Evolutionary conservation across 2,113 vertebrate species (phyloP).

Genomic region (Eurypyga helias): DNA sequence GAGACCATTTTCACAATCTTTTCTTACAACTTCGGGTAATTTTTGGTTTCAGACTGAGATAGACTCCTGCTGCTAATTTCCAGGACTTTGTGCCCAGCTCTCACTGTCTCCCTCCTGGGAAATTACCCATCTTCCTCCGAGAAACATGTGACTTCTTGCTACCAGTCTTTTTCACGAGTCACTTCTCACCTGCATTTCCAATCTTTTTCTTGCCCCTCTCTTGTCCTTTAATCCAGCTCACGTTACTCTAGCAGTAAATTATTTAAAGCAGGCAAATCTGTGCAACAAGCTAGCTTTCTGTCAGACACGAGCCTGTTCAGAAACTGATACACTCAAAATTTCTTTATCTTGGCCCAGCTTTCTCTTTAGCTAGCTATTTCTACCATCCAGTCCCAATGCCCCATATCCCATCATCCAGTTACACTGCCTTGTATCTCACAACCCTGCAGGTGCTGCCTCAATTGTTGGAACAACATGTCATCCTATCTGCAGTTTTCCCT

Average conservation of each 20-base stretch:
- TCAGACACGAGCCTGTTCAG: not conserved
- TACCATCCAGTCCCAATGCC: not conserved
- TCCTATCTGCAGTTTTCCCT: not conserved
- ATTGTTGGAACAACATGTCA: not conserved
- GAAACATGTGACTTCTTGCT: not conserved
- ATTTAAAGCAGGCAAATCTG: slow-evolving; percentile 21
- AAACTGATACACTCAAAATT: slow-evolving; percentile 22
- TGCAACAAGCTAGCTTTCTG: slow-evolving; percentile 35
- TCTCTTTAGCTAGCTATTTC: not conserved
- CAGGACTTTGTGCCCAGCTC: not conserved
- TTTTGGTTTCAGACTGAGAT: not conserved
- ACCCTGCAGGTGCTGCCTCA: not conserved
- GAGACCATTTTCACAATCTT: not conserved
- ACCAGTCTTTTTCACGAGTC: not conserved
- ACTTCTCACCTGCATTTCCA: slow-evolving; percentile 2
- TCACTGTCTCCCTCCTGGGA: not conserved
- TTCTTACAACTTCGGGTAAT: not conserved
- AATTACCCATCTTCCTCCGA: not conserved
- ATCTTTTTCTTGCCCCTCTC: slow-evolving; percentile 8
- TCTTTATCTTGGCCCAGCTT: not conserved
- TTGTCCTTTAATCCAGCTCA: slow-evolving; percentile 44
- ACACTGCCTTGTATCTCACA: not conserved
- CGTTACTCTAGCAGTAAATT: slow-evolving; percentile 45
- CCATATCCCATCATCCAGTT: not conserved
- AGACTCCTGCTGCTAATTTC: not conserved